Base-by-base conservation (phyloP, 2,888 invertebrate species). In the Epistrophella euchroma region DNA sequence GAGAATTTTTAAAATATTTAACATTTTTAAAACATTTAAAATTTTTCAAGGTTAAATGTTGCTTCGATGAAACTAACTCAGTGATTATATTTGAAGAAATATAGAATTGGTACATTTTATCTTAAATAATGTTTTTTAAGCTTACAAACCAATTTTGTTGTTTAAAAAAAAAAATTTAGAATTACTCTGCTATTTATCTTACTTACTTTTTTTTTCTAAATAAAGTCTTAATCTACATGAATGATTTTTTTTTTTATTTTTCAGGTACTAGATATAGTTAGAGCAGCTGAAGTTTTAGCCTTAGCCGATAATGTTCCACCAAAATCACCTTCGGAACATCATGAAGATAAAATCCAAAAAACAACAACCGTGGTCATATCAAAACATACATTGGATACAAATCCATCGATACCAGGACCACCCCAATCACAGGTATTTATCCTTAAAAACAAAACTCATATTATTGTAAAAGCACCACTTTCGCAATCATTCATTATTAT, bases 291-390 rank as follows among this genome's bases (percentile, higher is more conserved):
- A 92, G 95, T 96, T 88, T 94, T 97, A 92, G 97, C 96, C 5
- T 94, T 94, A 76, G 56, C 89, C 66, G 92, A 92, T 88, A 89
- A 90, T 74, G 91, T 92, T 88, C 94, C 94, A 70, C 97, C 97
- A 32, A 97, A 96, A 89, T 97, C 97, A 74, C 97, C 97, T 58
- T 94, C 94, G 88, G 94, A 94, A 40, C 94, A 94, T 88, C 94
- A 94, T 91, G 92, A 92, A 88, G 92, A 93, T 88, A 95, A 95
- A 90, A 94, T 94, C 90, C 93, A 95, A 88, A 98, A 98, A 94
- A 98, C 97, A 78, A 98, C 98, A 88, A 98, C 97, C 13, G 96
- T 98, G 89, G 97, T 98, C 77, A 97, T 98, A 97, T 97, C 97
- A 92, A 97, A 97, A 92, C 98, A 98, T 92, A 97, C 97, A 77